phyloP scores from a whole-genome alignment of 2,113 vertebrate species.

The Microcebus jonahi region DNA sequence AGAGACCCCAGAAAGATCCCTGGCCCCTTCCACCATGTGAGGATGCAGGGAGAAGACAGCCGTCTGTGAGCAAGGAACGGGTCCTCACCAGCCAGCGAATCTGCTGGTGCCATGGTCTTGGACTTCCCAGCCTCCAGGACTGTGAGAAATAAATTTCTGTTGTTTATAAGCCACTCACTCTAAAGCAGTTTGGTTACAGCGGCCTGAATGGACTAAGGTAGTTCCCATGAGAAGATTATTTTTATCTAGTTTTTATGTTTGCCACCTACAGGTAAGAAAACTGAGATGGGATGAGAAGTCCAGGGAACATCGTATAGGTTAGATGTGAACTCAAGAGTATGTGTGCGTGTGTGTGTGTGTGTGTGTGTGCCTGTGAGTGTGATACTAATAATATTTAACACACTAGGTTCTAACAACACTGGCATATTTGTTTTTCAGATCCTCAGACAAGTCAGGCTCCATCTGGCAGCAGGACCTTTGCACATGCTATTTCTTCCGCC shows the following conservation, averaged over 20 bases:
- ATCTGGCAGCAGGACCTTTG: neutral
- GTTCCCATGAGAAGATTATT: neutral
- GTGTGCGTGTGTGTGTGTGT: too few relatives aligned
- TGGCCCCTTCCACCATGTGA: too few relatives aligned
- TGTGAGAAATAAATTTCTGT: neutral
- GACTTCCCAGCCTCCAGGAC: neutral
- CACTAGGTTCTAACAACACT: neutral
- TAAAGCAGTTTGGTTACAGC: neutral
- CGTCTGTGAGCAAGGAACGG: neutral
- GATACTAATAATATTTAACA: too few relatives aligned
- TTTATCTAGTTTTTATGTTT: neutral
- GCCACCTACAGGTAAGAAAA: neutral
- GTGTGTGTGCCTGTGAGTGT: neutral
- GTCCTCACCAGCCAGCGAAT: too few relatives aligned
- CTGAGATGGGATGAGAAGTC: neutral
- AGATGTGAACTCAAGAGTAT: neutral
- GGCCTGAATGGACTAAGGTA: neutral
- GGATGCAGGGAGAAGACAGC: neutral
- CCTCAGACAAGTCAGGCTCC: neutral
- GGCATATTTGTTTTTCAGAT: neutral
- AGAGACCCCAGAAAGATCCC: neutral
- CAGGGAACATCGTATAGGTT: neutral
- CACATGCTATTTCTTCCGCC: neutral
- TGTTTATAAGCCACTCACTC: neutral
- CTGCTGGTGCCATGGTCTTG: neutral